Evolutionary conservation across 92 coral and sea anemone species (phyloP).

Genomic region (Phenganax marumi): DNA sequence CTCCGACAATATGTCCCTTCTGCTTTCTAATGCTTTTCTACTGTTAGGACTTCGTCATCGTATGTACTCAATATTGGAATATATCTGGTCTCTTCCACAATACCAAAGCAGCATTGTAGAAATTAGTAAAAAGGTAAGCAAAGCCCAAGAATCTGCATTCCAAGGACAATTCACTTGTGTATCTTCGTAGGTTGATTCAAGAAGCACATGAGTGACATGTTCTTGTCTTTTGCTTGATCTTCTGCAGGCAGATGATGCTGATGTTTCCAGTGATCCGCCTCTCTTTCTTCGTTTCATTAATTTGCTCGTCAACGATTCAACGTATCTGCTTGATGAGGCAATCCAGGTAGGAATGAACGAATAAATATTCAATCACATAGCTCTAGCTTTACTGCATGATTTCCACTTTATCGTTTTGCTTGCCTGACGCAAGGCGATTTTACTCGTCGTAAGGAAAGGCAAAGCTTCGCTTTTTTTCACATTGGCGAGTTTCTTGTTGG

Average conservation of each 20-base stretch:
- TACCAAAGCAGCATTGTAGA: constrained; percentile 65
- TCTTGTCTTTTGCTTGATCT: background rate
- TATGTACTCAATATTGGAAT: constrained; percentile 88
- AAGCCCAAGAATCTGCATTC: background rate
- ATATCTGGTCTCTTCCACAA: constrained; percentile 75
- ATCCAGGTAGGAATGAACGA: constrained; percentile 61
- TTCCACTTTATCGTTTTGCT: background rate
- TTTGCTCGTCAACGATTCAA: constrained; percentile 87
- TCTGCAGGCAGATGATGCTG: constrained; percentile 53
- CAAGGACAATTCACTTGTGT: background rate
- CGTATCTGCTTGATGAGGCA: constrained; percentile 88
- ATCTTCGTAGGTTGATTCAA: background rate
- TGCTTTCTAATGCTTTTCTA: background rate
- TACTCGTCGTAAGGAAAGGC: no score
- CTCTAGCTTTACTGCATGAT: background rate
- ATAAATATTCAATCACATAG: no score
- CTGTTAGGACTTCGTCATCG: constrained; percentile 88
- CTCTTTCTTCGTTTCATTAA: constrained; percentile 84
- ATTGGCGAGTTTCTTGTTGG: background rate
- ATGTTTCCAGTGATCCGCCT: constrained; percentile 47
- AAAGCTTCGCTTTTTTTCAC: background rate
- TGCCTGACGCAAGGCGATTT: background rate
- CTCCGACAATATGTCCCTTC: background rate
- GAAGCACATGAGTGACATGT: background rate
- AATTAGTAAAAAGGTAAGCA: constrained; percentile 62